Evolutionary conservation across 2,797 vertebrate genomes (phyloP), one percentile per base, ranked within the genome.

Genomic region (Neosilurus hyrtlii): DNA sequence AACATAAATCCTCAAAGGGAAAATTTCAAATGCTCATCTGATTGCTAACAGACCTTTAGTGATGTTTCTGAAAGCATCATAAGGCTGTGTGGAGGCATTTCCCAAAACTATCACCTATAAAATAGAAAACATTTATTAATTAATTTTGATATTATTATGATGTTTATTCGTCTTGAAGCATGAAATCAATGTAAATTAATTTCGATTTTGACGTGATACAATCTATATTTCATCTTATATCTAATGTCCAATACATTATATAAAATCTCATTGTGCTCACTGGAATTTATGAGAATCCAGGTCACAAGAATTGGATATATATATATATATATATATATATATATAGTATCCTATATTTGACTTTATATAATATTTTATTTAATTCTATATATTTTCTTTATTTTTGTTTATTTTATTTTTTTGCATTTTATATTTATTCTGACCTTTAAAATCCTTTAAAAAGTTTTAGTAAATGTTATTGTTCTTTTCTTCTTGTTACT

Each of bases 1-100:
- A 9, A 20, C 22, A 79, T 62, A 79, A 79, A 79, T 76, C 30
- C 73, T 59, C 26, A 57, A 57, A 59, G 72, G 30, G 26, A 57
- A 54, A 75, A 75, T 59, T 75, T 54, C 26, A 59, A 61, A 76
- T 43, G 30, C 20, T 11, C 30, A 37, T 35, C 54, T 14, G 18
- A 75, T 35, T 22, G 9, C 18, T 2, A 14, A 37, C 26, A 76
- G 20, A 15, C 22, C 56, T 59, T 43, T 37, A 12, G 56, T 37
- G 6, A 76, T 15, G 73, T 43, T 76, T 9, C 51, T 76, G 56
- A 43, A 76, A 76, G 56, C 56, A 43, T 76, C 56, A 43, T 22
- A 75, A 14, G 2, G 5, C 30, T 9, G 37, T 75, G 26, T 11
- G 2, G 15, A 75, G 56, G 2, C 30, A 59, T 61, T 15, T 76